Evolutionary conservation across 2,797 vertebrate genomes (phyloP).

Genomic region (Mico argentatus): DNA sequence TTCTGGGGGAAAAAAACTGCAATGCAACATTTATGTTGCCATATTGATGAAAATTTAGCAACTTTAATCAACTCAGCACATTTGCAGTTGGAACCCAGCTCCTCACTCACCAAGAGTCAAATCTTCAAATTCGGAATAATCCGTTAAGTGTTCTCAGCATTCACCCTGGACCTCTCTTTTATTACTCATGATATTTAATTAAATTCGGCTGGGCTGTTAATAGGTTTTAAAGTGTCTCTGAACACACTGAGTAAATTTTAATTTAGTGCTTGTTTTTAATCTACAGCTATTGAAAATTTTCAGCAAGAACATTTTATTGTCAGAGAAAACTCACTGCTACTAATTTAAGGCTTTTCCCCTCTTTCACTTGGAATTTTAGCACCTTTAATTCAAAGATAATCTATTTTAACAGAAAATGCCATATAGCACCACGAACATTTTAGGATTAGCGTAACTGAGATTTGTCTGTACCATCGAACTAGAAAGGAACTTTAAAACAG

Average conservation of each 20-base stretch:
- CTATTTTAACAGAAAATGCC: constrained; percentile 27
- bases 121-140: background rate
- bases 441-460: background rate
- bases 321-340: background rate
- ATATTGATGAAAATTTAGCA: background rate
- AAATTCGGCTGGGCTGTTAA: background rate
- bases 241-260: constrained; percentile 34
- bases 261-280: constrained; percentile 42
- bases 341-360: background rate
- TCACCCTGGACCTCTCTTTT: background rate
- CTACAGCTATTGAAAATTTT: constrained; percentile 27
- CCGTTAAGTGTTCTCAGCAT: background rate
- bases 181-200: background rate
- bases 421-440: background rate
- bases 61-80: background rate
- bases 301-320: constrained; percentile 61
- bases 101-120: background rate
- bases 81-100: background rate
- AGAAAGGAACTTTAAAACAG: background rate
- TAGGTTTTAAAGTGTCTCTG: constrained; percentile 31
- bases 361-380: background rate
- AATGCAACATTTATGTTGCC: background rate
- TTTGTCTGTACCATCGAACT: background rate
- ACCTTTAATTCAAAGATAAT: background rate
- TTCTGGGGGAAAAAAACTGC: background rate